These are phyloP conservation scores for Cyanoliseus patagonus DNA, from an alignment of 2,113 vertebrate species.

Conservation along the genomic window DNA sequence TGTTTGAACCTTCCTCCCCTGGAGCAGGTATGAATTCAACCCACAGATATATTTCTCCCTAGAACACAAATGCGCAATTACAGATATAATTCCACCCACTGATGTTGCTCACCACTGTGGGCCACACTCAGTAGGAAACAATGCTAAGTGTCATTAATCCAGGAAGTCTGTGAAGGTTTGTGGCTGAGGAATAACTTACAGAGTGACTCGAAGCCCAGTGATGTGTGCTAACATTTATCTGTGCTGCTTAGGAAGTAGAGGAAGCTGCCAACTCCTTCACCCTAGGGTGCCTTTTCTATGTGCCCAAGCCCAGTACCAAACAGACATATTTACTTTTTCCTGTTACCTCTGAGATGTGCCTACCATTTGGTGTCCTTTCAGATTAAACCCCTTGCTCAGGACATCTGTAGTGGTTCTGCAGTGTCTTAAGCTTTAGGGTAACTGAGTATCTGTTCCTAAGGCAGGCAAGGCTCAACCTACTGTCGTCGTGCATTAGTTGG, in stretches of 20 bases:
- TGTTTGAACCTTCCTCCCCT: slow-evolving; percentile 93
- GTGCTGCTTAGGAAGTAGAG: not conserved
- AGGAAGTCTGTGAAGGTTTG: not conserved
- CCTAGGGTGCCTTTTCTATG: not conserved
- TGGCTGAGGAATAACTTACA: not conserved
- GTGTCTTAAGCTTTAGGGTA: not conserved
- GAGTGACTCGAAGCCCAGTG: not conserved
- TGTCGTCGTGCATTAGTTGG: not conserved
- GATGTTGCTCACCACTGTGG: not conserved
- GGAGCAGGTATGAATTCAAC: slow-evolving; percentile 82
- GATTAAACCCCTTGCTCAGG: not conserved
- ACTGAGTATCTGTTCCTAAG: not conserved
- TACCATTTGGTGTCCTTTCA: not conserved
- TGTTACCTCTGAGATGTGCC: not conserved
- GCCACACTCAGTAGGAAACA: not conserved
- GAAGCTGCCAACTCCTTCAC: not conserved
- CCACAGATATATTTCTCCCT: not conserved
- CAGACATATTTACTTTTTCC: not conserved
- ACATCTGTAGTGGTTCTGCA: not conserved
- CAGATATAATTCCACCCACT: not conserved
- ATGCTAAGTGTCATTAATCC: accelerated
- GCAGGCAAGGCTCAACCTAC: not conserved
- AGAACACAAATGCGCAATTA: not conserved
- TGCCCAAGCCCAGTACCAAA: not conserved
- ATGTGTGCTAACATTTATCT: not conserved